A percentile compares a stretch with the other conserved stretches of the same genome.
phyloP scores from a whole-genome alignment of 2,797 vertebrate species.

The Salmo trutta region DNA sequence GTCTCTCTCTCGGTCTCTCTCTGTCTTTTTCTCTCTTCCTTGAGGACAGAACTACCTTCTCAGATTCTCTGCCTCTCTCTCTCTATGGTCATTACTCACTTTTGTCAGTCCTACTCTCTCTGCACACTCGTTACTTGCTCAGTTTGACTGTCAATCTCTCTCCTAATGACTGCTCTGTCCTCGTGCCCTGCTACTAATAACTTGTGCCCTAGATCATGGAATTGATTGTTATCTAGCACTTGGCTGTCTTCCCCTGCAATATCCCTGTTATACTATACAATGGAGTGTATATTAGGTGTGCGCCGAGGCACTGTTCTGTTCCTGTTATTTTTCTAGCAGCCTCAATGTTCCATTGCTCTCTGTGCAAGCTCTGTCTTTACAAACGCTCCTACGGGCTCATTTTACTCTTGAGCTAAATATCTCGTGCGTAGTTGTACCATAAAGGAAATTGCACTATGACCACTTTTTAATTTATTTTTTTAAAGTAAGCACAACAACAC shows the following conservation, averaged over 20 bases:
- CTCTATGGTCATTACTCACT: background rate
- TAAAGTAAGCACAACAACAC: background rate
- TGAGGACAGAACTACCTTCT: background rate
- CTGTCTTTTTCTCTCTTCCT: background rate
- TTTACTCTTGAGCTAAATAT: constrained; percentile 13
- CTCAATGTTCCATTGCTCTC: background rate
- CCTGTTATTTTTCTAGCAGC: background rate
- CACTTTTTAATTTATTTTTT: background rate
- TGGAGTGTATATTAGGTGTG: background rate
- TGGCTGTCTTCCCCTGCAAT: too few relatives aligned
- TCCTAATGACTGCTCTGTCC: background rate
- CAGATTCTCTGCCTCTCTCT: background rate
- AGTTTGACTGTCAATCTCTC: background rate
- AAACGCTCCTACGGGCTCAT: background rate
- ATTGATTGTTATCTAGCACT: background rate
- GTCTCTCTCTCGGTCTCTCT: background rate
- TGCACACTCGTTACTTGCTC: background rate
- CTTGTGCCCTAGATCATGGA: background rate
- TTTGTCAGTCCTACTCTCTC: background rate
- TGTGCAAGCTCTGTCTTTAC: constrained; percentile 3
- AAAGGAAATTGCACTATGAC: constrained; percentile 12
- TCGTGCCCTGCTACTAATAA: background rate
- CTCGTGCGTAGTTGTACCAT: background rate
- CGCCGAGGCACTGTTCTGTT: background rate
- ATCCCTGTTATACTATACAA: background rate